Evolutionary conservation across 2,113 vertebrate genomes (phyloP).

Genomic region (Pollimyrus isidori): DNA sequence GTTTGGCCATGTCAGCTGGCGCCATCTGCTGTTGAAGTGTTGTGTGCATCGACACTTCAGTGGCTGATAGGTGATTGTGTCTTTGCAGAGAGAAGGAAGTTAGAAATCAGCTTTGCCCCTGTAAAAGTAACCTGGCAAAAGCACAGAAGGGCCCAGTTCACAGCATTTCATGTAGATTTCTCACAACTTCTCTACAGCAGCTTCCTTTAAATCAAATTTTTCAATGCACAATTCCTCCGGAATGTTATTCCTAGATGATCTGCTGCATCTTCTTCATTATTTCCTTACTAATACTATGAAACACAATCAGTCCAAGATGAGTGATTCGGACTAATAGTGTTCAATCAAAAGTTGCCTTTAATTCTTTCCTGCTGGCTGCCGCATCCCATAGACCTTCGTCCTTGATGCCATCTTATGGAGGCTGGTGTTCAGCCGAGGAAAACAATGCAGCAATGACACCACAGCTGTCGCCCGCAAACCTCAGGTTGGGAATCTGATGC

Average conservation of each 20-base stretch:
- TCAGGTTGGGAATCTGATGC: constrained; percentile 83
- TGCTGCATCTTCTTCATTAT: background rate
- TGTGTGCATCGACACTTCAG: background rate
- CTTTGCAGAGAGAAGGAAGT: no score
- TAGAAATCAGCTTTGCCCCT: background rate
- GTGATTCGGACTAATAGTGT: constrained; percentile 29
- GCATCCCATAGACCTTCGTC: constrained; percentile 89
- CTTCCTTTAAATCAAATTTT: background rate
- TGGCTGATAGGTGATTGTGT: background rate
- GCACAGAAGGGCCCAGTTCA: background rate
- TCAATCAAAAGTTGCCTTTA: constrained; percentile 66
- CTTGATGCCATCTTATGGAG: constrained; percentile 98
- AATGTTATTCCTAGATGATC: background rate
- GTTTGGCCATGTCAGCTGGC: background rate
- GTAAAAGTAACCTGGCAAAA: background rate
- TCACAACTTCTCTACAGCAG: background rate
- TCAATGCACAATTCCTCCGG: no score
- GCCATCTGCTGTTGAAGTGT: background rate
- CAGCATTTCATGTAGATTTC: background rate
- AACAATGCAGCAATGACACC: constrained; percentile 79
- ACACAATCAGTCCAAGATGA: constrained; percentile 28
- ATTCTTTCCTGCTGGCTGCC: constrained; percentile 73
- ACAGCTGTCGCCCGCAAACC: constrained; percentile 70
- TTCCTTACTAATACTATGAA: background rate
- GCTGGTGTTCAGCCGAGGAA: constrained; percentile 95